Conservation (phyloP, 1,140 invertebrate species). For the Galleria mellonella region DNA sequence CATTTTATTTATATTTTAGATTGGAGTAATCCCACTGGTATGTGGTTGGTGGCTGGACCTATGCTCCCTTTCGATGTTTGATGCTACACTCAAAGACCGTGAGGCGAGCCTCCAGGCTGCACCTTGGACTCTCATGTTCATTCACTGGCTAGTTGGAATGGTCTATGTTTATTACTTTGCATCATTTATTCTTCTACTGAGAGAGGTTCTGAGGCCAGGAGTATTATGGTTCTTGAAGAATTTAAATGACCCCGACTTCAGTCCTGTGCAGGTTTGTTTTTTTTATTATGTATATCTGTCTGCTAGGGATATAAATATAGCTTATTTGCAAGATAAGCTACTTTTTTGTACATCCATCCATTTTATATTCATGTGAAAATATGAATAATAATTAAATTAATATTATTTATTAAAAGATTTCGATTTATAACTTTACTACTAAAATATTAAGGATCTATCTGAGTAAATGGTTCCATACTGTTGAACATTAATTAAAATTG, state of each 20-base stretch:
- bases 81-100: slow-evolving; percentile 91
- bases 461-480: too few relatives aligned
- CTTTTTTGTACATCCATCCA: too few relatives aligned
- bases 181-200: slow-evolving; percentile 93
- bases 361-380: too few relatives aligned
- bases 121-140: slow-evolving; percentile 97
- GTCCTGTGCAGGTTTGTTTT: slow-evolving; percentile 90
- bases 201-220: slow-evolving; percentile 96
- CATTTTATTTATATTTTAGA: slow-evolving; percentile 83
- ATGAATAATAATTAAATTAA: too few relatives aligned
- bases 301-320: too few relatives aligned
- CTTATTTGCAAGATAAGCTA: too few relatives aligned
- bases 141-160: slow-evolving; percentile 99
- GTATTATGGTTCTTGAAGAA: slow-evolving; percentile 98
- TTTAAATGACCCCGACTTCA: slow-evolving; percentile 99
- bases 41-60: slow-evolving; percentile 99
- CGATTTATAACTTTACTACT: too few relatives aligned
- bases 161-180: slow-evolving; percentile 99
- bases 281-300: not conserved
- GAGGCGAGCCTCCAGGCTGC: slow-evolving; percentile 90
- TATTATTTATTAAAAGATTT: too few relatives aligned
- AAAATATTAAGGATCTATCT: too few relatives aligned
- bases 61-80: slow-evolving; percentile 96
- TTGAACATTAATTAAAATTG: too few relatives aligned
- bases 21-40: slow-evolving; percentile 95